Evolutionary conservation across 2,888 invertebrate genomes (phyloP), one percentile per base, ranked within the genome.

Genomic region (Ceramica pisi): DNA sequence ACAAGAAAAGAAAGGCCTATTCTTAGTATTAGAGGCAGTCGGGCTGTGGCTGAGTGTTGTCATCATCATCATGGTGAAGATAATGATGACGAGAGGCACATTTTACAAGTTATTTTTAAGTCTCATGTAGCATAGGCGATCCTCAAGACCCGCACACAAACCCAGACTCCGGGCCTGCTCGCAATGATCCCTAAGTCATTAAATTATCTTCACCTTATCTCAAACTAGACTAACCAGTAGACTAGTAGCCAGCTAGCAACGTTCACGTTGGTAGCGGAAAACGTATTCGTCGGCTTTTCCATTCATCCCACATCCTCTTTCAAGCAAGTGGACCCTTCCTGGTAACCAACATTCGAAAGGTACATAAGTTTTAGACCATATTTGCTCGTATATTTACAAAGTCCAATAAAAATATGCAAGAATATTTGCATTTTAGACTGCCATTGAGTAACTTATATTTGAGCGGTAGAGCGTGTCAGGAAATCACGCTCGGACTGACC

Each of bases 401-500:
- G 23, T 51, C 38, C 19, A 35, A 61, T 78, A 73, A 83, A 83
- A 88, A 86, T 85, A 83, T 83, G 78, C 81, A 85, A 86, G 83
- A 82, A 66, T 83, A 87, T 88, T 88, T 86, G 83, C 88, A 89
- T 87, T 88, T 84, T 82, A 86, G 86, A 86, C 85, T 74, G 77
- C 79, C 83, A 84, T 78, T 81, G 83, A 82, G 81, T 76, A 83
- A 85, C 83, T 86, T 57, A 71, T 57, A 78, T 56, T 60, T 55
- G 46, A 59, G 41, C 67, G 46, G 53, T 61, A 46, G 12, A 63
- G 41, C 62, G 55, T 77, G 75, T 59, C 75, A 79, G 82, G 53
- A 78, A 71, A 59, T 59, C 63, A 82, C 67, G 67, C 35, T 55
- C 21, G 35, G 51, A 59, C 62, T 35, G 53, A 6, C 57, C 51